Percentiles rank a stretch among this genome's conserved stretches.
These are phyloP conservation scores for Rhagium mordax DNA, from an alignment of 2,888 invertebrate genomes.

Conservation along the genomic window DNA sequence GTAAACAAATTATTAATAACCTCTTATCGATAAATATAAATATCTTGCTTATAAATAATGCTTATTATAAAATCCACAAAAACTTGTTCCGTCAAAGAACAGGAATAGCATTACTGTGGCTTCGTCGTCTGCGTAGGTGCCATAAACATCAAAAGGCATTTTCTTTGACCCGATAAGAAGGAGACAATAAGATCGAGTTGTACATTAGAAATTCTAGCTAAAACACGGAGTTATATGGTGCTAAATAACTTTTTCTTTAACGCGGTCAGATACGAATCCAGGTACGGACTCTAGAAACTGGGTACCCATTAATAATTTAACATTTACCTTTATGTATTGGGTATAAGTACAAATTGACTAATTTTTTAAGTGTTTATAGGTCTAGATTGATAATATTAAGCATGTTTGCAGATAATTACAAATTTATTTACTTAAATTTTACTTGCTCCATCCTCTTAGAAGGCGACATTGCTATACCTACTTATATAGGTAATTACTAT, in stretches of 20 bases:
- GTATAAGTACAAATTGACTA: too few relatives aligned
- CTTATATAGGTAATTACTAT: too few relatives aligned
- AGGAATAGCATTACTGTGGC: slow-evolving; percentile 1
- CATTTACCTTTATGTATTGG: too few relatives aligned
- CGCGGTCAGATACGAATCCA: slow-evolving; percentile 34
- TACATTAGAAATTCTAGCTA: slow-evolving; percentile 35
- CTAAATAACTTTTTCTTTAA: slow-evolving; percentile 42
- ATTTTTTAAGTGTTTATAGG: too few relatives aligned
- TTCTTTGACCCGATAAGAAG: slow-evolving; percentile 35
- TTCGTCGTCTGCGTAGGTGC: slow-evolving; percentile 24
- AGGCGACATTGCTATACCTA: too few relatives aligned
- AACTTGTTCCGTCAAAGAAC: slow-evolving; percentile 4
- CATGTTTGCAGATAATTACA: too few relatives aligned
- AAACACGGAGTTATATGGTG: slow-evolving; percentile 37
- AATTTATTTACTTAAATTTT: too few relatives aligned
- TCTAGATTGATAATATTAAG: too few relatives aligned
- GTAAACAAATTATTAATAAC: neutral
- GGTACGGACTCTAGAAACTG: neutral
- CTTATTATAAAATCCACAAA: slow-evolving; percentile 8
- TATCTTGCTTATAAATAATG: neutral
- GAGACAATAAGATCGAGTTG: slow-evolving; percentile 29
- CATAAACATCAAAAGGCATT: slow-evolving; percentile 36
- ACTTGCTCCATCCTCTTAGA: too few relatives aligned
- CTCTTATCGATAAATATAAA: neutral
- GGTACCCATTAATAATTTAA: too few relatives aligned